These are phyloP conservation scores for Pachycephus smyrnensis DNA, from an alignment of 2,888 invertebrate genomes.

Conservation along the genomic window DNA sequence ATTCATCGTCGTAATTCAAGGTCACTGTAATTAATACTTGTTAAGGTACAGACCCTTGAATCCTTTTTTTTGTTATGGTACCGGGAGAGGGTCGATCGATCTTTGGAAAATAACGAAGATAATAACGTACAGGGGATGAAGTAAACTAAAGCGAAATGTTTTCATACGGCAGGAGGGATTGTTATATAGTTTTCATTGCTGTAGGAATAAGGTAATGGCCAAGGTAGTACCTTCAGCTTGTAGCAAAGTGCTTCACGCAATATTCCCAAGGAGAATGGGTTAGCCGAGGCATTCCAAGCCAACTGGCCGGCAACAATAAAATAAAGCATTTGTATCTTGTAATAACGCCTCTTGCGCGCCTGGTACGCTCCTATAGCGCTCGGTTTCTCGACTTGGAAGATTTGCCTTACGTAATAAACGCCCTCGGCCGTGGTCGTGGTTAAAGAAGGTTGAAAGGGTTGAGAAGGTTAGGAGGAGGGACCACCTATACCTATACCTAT, in stretches of 20 bases:
- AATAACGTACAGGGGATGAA: not conserved
- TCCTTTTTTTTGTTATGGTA: not conserved
- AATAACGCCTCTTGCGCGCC: conserved; percentile 45
- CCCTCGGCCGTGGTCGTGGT: conserved; percentile 13
- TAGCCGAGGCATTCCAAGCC: conserved; percentile 44
- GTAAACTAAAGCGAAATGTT: not conserved
- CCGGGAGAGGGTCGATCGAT: not conserved
- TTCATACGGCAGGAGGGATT: not conserved
- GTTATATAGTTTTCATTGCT: not conserved
- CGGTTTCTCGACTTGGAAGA: conserved; percentile 30
- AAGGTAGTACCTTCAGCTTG: not conserved
- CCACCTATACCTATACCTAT: not conserved
- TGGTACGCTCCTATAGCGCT: not conserved
- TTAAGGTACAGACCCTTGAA: no score
- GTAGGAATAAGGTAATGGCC: not conserved
- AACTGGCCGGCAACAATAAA: conserved; percentile 58
- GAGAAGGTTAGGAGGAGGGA: not conserved
- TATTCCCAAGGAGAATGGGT: conserved; percentile 48
- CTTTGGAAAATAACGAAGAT: not conserved
- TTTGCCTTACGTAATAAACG: conserved; percentile 51
- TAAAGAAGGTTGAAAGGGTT: not conserved
- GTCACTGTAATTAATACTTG: no score
- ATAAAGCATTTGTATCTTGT: conserved; percentile 63
- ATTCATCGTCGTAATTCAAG: not conserved
- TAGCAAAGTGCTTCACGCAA: conserved; percentile 22